Evolutionary conservation across 2,888 invertebrate genomes (phyloP).

Genomic region (Cremastinae sp.): DNA sequence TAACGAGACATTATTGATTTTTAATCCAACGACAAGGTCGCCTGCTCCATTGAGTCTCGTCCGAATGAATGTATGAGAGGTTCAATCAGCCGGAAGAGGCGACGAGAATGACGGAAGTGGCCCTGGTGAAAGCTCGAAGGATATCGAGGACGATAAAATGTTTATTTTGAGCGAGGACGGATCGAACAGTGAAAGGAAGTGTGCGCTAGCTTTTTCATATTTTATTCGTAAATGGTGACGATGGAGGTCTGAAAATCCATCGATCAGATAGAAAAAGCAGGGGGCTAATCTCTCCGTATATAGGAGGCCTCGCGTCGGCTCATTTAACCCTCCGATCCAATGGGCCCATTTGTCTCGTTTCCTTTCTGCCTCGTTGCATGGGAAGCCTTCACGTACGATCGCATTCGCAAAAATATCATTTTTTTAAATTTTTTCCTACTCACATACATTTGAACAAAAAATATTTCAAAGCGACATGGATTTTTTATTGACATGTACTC

Average conservation of each 20-base stretch:
- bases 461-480: neutral
- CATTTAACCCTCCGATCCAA: slow-evolving; percentile 62
- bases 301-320: slow-evolving; percentile 42
- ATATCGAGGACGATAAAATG: too few species aligned
- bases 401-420: too few species aligned
- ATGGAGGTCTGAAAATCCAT: slow-evolving; percentile 37
- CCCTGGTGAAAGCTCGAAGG: neutral
- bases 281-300: slow-evolving; percentile 56
- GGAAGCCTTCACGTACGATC: slow-evolving; percentile 5
- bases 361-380: slow-evolving; percentile 32
- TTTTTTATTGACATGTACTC: too few species aligned
- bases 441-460: too few species aligned
- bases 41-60: too few species aligned
- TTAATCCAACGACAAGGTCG: too few species aligned
- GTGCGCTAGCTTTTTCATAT: slow-evolving; percentile 10
- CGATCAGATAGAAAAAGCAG: slow-evolving; percentile 53
- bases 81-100: too few species aligned
- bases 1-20: too few species aligned
- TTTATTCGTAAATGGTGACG: slow-evolving; percentile 21
- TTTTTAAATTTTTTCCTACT: too few species aligned
- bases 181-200: slow-evolving; percentile 21
- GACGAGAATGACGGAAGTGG: too few species aligned
- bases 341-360: slow-evolving; percentile 57
- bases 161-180: neutral
- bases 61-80: too few species aligned